phyloP scores from a whole-genome alignment of 2,888 invertebrate genomes.

The Aleiodes alternator region DNA sequence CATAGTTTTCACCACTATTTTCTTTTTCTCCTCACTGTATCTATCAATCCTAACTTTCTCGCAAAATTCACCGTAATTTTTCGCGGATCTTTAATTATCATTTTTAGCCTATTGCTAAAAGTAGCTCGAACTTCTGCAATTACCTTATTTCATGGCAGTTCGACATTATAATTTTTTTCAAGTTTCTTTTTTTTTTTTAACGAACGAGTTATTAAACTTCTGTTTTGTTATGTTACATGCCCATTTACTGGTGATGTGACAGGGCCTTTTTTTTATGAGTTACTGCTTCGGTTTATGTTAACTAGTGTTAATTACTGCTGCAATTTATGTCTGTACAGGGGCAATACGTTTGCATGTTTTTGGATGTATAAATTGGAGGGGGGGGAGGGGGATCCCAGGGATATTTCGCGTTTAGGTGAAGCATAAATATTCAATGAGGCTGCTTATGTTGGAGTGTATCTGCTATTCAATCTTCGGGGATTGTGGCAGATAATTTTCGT shows the following conservation, averaged over 20 bases:
- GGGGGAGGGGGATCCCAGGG: conserved; percentile 19
- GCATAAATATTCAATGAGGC: no score
- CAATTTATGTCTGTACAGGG: conserved; percentile 17
- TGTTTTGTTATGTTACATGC: conserved; percentile 48
- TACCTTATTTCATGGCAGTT: no score
- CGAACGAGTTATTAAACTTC: conserved; percentile 54
- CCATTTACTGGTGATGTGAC: conserved; percentile 59
- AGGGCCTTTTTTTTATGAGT: conserved; percentile 35
- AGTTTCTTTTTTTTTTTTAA: background rate
- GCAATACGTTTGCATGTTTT: conserved; percentile 40
- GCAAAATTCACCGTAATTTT: no score
- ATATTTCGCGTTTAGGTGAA: conserved; percentile 37
- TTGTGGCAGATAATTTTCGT: no score
- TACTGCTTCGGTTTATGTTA: conserved; percentile 3
- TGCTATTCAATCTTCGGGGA: no score
- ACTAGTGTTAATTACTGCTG: conserved; percentile 6
- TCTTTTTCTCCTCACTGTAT: no score
- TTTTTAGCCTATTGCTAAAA: background rate
- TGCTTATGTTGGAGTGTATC: no score
- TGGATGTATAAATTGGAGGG: conserved; percentile 45
- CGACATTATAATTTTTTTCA: background rate
- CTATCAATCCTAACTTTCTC: no score
- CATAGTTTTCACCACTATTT: no score
- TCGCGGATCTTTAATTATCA: no score
- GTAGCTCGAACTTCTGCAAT: no score